Evolutionary conservation across 2,888 invertebrate species (phyloP), one percentile per base, ranked within the genome.

Genomic region (Odontothrips loti): DNA sequence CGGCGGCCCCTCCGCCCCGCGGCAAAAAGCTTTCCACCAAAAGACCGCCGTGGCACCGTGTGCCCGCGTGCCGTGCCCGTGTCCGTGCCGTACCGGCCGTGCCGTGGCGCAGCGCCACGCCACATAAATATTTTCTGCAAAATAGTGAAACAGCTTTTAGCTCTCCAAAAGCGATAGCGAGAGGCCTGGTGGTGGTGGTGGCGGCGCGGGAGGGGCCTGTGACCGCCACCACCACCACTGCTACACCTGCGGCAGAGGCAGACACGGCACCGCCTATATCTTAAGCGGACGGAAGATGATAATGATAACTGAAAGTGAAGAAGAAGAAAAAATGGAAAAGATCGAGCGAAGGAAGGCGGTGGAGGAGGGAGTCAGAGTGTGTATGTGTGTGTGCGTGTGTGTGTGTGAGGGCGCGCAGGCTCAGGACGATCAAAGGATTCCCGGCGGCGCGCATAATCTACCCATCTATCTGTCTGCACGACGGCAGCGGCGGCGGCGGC

Each of bases 71-170:
- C 68, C 68, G 23, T 3, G 23, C 68, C 68, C 23, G 51, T 20
- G 58, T 1, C n/a, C 68, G 9, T 23, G 23, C 68, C 68, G 15
- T n/a, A 43, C 34, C 23, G 51, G 68, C 68, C 68, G 23, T 23
- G 23, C 68, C 68, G 6, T n/a, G 63, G 20, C 68, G 12, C 68
- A 27, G 23, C 27, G 68, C 68, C 1, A 12, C 68, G 68, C 68
- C 23, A 27, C 27, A 75, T 75, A 75, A 75, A 75, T 75, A 75
- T 75, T 75, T 75, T 75, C 68, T 75, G 27, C 23, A 75, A 75
- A 75, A 75, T 75, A 75, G 68, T 75, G 68, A 75, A 75, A 75
- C 68, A 75, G 68, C 68, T 75, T 75, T 75, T 75, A 75, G 68
- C 23, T 12, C 68, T 58, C 20, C 58, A 15, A 20, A 20, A 4